Evolutionary conservation across 2,888 invertebrate species (phyloP).

Genomic region (Koerneria pararmatus): DNA sequence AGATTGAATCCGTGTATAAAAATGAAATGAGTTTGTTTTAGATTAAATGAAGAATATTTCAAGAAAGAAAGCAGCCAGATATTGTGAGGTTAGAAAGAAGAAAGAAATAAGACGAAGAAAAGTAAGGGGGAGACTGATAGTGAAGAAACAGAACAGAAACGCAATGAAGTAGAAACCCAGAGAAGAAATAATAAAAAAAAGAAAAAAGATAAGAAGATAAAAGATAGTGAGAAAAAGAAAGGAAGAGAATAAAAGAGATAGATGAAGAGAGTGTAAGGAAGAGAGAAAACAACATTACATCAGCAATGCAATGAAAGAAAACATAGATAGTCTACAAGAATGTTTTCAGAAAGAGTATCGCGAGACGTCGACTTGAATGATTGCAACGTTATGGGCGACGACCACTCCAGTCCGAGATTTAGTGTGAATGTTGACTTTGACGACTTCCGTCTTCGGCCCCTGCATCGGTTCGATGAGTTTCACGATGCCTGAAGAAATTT

Average conservation of each 20-base stretch:
- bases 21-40: too few relatives aligned
- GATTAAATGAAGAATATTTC: too few relatives aligned
- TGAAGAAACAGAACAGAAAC: too few relatives aligned
- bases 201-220: too few relatives aligned
- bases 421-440: conserved; percentile 60
- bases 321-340: not conserved
- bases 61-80: too few relatives aligned
- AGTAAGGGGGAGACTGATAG: too few relatives aligned
- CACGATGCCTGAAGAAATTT: conserved; percentile 43
- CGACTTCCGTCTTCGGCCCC: conserved; percentile 36
- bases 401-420: conserved; percentile 58
- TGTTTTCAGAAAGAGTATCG: conserved; percentile 43
- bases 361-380: conserved; percentile 60
- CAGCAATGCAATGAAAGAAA: not conserved
- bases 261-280: not conserved
- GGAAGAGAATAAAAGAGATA: conserved; percentile 3
- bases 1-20: too few relatives aligned
- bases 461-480: conserved; percentile 42
- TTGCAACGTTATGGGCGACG: conserved; percentile 61
- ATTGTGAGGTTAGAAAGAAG: too few relatives aligned
- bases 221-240: conserved; percentile 2
- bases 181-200: too few relatives aligned
- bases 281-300: not conserved
- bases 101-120: too few relatives aligned
- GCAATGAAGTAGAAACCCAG: too few relatives aligned